Evolutionary conservation across 2,888 invertebrate genomes (phyloP), one percentile per base, ranked within the genome.

Genomic region (Erpobdella octoculata): DNA sequence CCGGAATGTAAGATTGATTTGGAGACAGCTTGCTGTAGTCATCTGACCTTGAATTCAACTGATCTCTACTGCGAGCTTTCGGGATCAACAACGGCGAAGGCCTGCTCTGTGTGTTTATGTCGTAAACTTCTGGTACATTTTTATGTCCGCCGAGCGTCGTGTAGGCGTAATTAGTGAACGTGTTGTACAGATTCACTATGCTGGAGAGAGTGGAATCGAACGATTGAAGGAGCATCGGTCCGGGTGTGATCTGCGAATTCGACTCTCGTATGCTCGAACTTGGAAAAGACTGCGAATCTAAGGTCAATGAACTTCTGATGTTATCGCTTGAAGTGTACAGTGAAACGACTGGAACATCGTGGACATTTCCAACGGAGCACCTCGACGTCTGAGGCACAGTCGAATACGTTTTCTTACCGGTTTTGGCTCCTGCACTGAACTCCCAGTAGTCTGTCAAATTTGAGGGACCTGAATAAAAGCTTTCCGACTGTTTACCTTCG

Each of bases 181-280:
- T 69, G 25, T 69, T 69, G 58, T 69, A 69, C 35, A 69, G 58
- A 25, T 69, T 69, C n/a, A 69, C 69, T 25, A 69, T 69, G 36
- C 36, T 69, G 35, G 69, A 58, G 25, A 69, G 48, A 15, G 69
- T 69, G 15, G 69, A 53, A 33, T 69, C 69, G 36, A 69, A 69
- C 9, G 69, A 69, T 28, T 53, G 69, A 2, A 69, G 25, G 21
- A 69, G 28, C 28, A 31, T 69, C 18, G 36, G 35, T 25, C 48
- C 62, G n/a, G 31, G 62, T 4, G n/a, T 6, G 1, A 5, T 9
- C 25, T 31, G 31, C 6, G n/a, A n/a, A 1, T n/a, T 62, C 31
- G 62, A 62, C 6, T 62, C n/a, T n/a, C 12, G 46, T 15, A n/a
- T 15, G 31, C 31, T 33, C 31, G 62, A 62, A 33, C n/a, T 62